phyloP scores from a whole-genome alignment of 2,888 invertebrate species.

The Pyrrhia umbra region DNA sequence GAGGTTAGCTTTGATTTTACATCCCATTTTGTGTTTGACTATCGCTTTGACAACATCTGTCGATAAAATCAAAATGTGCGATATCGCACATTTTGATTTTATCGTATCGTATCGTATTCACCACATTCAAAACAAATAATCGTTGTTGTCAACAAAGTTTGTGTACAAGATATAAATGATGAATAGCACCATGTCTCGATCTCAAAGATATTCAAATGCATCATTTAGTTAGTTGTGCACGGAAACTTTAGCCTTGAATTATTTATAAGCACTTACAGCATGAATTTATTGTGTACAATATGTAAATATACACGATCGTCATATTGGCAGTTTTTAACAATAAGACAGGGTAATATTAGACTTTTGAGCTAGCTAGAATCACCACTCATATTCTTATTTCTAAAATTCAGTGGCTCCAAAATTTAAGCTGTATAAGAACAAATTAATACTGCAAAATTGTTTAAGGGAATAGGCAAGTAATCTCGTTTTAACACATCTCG shows the following conservation, averaged over 20 bases:
- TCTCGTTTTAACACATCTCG: slow-evolving; percentile 45
- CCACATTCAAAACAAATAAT: neutral
- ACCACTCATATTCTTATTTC: neutral
- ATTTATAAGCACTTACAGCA: slow-evolving; percentile 42
- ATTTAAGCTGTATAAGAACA: neutral
- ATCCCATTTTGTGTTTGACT: slow-evolving; percentile 21
- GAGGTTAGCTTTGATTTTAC: slow-evolving; percentile 36
- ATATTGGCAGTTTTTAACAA: slow-evolving; percentile 1
- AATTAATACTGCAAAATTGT: slow-evolving; percentile 14
- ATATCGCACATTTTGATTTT: slow-evolving; percentile 5
- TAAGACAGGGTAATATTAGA: neutral
- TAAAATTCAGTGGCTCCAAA: neutral
- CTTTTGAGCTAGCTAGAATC: neutral
- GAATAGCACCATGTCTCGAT: slow-evolving; percentile 24
- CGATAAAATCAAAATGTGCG: slow-evolving; percentile 3
- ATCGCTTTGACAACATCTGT: slow-evolving; percentile 18
- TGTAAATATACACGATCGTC: slow-evolving; percentile 3
- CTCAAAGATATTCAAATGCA: slow-evolving; percentile 46
- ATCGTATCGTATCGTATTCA: no score
- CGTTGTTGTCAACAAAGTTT: slow-evolving; percentile 14
- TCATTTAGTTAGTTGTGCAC: slow-evolving; percentile 48
- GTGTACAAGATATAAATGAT: slow-evolving; percentile 26
- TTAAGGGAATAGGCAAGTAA: slow-evolving; percentile 38
- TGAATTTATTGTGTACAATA: slow-evolving; percentile 36
- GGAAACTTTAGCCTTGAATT: slow-evolving; percentile 23